These are phyloP conservation scores for Tipula vernalis DNA, from an alignment of 2,888 invertebrate genomes.

Conservation along the genomic window DNA sequence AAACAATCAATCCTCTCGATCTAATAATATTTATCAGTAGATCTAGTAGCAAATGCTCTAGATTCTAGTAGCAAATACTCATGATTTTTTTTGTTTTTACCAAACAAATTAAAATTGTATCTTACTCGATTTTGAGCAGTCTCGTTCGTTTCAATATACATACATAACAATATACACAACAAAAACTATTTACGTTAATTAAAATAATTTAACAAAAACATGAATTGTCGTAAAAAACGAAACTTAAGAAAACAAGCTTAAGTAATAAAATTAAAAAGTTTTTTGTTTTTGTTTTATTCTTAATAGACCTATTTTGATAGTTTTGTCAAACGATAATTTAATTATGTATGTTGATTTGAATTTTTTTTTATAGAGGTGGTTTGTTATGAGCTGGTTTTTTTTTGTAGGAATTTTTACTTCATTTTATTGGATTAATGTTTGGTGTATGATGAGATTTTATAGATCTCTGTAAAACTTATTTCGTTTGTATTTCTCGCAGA, in stretches of 20 bases:
- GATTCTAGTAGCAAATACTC: background rate
- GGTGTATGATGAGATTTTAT: background rate
- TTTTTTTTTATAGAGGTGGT: background rate
- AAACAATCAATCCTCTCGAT: background rate
- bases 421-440: background rate
- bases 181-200: background rate
- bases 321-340: background rate
- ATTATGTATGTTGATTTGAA: background rate
- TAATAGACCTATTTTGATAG: slow-evolving; percentile 4
- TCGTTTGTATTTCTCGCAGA: background rate
- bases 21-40: background rate
- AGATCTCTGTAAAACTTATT: background rate
- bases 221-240: background rate
- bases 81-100: background rate
- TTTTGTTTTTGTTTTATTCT: background rate
- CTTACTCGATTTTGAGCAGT: background rate
- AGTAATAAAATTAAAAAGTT: background rate
- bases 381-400: background rate
- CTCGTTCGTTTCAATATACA: background rate
- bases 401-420: background rate
- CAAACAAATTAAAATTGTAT: background rate
- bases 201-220: background rate
- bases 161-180: background rate
- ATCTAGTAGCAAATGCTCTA: background rate
- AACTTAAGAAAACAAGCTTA: background rate